Percentiles rank a stretch among this genome's conserved stretches.
These are phyloP conservation scores for Schizopygopsis pylzovi DNA, from an alignment of 2,797 vertebrate species.

Conservation along the genomic window DNA sequence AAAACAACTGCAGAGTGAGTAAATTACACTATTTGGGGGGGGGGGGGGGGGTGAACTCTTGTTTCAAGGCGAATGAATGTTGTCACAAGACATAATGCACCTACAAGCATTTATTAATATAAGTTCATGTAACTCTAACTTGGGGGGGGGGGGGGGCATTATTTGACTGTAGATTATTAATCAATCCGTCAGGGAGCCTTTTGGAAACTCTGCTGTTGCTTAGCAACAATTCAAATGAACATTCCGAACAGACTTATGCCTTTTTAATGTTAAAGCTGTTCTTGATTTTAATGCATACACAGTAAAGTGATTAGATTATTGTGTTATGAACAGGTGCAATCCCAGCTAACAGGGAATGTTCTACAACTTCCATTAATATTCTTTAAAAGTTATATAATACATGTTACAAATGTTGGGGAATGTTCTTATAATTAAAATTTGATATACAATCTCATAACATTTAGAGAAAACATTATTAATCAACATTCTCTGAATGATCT, in stretches of 20 bases:
- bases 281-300: background rate
- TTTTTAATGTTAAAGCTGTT: background rate
- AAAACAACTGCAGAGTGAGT: background rate
- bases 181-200: background rate
- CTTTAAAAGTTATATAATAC: background rate
- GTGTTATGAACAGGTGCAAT: background rate
- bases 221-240: slow-evolving; percentile 1
- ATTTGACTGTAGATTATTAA: background rate
- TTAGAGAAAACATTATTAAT: background rate
- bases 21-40: no score
- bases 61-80: background rate
- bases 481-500: background rate
- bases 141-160: background rate
- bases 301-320: background rate
- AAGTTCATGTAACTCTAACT: background rate
- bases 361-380: no score
- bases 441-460: background rate
- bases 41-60: background rate
- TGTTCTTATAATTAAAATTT: background rate
- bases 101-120: background rate
- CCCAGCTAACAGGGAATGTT: background rate
- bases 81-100: background rate
- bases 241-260: background rate
- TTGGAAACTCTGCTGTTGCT: background rate
- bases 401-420: background rate